Evolutionary conservation across 2,888 invertebrate genomes (phyloP).

Genomic region (Leistus spinibarbis): DNA sequence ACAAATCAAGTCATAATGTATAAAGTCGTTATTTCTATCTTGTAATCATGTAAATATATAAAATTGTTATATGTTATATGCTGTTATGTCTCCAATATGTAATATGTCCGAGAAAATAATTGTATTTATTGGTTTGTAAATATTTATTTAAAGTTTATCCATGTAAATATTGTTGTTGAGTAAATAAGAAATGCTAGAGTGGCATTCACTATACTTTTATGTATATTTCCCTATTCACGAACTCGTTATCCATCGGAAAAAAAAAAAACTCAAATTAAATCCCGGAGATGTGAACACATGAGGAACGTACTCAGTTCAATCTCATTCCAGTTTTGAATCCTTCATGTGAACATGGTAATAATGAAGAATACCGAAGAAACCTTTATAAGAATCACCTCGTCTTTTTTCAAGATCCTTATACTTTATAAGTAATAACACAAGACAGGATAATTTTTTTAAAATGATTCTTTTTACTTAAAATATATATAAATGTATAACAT

Average conservation of each 20-base stretch:
- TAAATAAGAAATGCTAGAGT: neutral
- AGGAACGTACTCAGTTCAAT: no score
- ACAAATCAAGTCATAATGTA: neutral
- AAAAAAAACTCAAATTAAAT: no score
- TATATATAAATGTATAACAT: constrained; percentile 37
- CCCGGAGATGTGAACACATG: no score
- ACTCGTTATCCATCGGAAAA: no score
- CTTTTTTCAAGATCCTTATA: no score
- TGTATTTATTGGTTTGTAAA: neutral
- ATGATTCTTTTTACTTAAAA: constrained; percentile 34
- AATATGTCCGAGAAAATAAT: neutral
- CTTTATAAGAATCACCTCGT: no score
- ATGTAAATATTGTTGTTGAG: constrained; percentile 21
- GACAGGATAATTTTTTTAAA: neutral
- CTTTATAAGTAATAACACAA: no score
- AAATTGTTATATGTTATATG: neutral
- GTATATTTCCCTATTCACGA: no score
- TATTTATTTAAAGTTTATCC: neutral
- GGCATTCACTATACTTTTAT: no score
- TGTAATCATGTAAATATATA: constrained; percentile 3
- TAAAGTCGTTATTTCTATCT: constrained; percentile 8
- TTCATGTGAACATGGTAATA: no score
- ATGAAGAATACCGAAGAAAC: no score
- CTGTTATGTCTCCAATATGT: neutral
- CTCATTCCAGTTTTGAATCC: no score